These are phyloP conservation scores for Theretra japonica DNA, from an alignment of 2,888 invertebrate genomes.

Conservation along the genomic window DNA sequence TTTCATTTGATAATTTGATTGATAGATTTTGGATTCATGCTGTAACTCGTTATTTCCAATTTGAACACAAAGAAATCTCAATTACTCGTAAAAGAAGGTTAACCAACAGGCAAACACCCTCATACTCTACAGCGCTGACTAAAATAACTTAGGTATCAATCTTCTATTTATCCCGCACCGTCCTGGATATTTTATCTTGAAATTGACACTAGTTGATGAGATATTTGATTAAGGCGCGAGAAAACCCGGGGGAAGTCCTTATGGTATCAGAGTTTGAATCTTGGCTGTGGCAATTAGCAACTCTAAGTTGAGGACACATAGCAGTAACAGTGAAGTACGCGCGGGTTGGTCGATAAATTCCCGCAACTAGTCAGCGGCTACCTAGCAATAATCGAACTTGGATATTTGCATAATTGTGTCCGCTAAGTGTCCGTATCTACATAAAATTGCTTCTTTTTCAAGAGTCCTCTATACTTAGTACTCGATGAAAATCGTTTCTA, in stretches of 20 bases:
- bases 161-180: not conserved
- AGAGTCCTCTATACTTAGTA: conserved; percentile 70
- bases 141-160: conserved; percentile 24
- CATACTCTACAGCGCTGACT: conserved; percentile 15
- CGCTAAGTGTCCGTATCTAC: conserved; percentile 79
- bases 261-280: conserved; percentile 28
- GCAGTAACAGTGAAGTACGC: conserved; percentile 47
- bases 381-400: conserved; percentile 76
- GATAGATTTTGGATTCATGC: too few relatives aligned
- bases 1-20: too few relatives aligned
- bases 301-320: conserved; percentile 52
- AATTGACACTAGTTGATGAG: not conserved
- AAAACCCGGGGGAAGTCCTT: not conserved
- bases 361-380: conserved; percentile 73
- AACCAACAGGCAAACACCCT: not conserved
- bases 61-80: too few relatives aligned
- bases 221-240: not conserved
- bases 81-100: too few relatives aligned
- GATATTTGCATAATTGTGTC: conserved; percentile 81
- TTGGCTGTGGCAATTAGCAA: conserved; percentile 55
- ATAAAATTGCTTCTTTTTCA: conserved; percentile 81
- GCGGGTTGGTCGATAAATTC: conserved; percentile 67
- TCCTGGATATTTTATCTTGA: not conserved
- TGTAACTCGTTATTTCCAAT: too few relatives aligned
- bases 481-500: conserved; percentile 61